Evolutionary conservation across 1,140 invertebrate species (phyloP).

Genomic region (Atta cephalotes): DNA sequence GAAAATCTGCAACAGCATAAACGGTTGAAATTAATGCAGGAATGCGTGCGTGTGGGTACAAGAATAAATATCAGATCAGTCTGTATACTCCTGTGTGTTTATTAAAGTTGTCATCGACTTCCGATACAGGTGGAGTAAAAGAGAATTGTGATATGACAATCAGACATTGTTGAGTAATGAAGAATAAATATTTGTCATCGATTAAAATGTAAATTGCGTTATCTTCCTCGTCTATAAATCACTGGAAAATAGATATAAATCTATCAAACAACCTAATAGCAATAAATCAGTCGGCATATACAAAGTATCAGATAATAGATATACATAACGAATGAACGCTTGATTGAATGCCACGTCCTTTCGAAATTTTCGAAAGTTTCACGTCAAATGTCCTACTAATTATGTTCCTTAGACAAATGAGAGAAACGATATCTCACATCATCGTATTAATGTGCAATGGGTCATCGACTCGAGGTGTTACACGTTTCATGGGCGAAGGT

Average conservation of each 20-base stretch:
- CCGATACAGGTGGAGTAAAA: not conserved
- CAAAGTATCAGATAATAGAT: not conserved
- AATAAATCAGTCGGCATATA: not conserved
- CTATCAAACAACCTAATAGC: not conserved
- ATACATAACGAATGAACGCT: not conserved
- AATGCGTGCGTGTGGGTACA: not conserved
- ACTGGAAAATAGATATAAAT: not conserved
- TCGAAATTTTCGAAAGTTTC: conserved; percentile 7
- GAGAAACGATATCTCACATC: not conserved
- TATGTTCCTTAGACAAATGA: not conserved
- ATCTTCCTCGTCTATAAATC: not conserved
- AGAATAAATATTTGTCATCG: conserved; percentile 4
- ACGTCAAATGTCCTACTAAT: not conserved
- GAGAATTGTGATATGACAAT: not conserved
- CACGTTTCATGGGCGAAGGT: conserved; percentile 42
- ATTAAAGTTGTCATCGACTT: conserved; percentile 14
- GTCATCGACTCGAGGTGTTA: conserved; percentile 44
- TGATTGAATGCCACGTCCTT: not conserved
- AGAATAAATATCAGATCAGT: conserved; percentile 7
- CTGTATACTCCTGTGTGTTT: not conserved
- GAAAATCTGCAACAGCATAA: conserved; percentile 90
- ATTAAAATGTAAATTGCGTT: not conserved
- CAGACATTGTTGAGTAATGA: not conserved
- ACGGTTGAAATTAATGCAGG: not conserved
- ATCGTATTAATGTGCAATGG: not conserved